Conservation (phyloP, 1,140 invertebrate species). For the Ptiloglossa arizonensis region DNA sequence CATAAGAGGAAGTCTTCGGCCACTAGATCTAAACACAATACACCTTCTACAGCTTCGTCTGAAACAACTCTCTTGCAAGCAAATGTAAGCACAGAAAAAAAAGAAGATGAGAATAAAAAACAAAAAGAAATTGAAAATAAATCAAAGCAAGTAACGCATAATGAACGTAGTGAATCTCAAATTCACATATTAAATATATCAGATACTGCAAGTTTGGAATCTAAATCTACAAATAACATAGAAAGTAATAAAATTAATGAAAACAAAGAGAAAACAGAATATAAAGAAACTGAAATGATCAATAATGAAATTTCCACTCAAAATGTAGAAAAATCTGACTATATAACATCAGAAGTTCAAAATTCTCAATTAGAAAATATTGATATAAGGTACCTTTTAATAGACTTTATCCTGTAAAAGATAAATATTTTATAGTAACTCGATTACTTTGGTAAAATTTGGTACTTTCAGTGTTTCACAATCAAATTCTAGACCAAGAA, state of each 20-base stretch:
- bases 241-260: slow-evolving; percentile 19
- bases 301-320: slow-evolving; percentile 26
- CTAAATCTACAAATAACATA: not conserved
- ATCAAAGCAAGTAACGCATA: not conserved
- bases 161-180: slow-evolving; percentile 13
- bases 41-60: not conserved
- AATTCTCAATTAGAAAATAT: slow-evolving; percentile 32
- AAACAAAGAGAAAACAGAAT: slow-evolving; percentile 17
- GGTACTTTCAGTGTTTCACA: slow-evolving; percentile 46
- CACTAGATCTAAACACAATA: slow-evolving; percentile 56
- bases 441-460: slow-evolving; percentile 14
- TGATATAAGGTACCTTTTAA: slow-evolving; percentile 40
- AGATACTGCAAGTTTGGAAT: not conserved
- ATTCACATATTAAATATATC: slow-evolving; percentile 1
- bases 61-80: slow-evolving; percentile 5
- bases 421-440: not conserved
- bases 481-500: slow-evolving; percentile 77
- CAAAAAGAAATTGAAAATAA: slow-evolving; percentile 37
- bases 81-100: slow-evolving; percentile 14
- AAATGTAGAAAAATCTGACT: slow-evolving; percentile 13
- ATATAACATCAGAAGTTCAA: slow-evolving; percentile 4
- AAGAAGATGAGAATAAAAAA: slow-evolving; percentile 26
- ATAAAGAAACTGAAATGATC: slow-evolving; percentile 25
- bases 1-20: slow-evolving; percentile 44
- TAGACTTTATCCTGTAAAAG: not conserved